A percentile compares a stretch with the other conserved stretches of the same genome.
These are phyloP conservation scores for Xiphophorus hellerii DNA, from an alignment of 2,113 vertebrate species.

Conservation along the genomic window DNA sequence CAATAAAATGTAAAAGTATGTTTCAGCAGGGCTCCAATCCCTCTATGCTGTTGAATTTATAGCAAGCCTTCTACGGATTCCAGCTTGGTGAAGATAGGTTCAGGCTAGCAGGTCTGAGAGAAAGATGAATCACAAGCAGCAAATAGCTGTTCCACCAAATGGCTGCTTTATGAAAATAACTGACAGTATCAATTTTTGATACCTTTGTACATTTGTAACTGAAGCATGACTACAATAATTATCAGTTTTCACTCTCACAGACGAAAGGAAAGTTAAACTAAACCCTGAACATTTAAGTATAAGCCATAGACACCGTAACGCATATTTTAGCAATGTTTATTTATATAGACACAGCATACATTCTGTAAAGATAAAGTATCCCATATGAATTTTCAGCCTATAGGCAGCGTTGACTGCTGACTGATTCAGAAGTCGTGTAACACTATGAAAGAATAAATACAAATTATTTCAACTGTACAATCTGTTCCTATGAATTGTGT, in stretches of 20 bases:
- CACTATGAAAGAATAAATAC: slow-evolving; percentile 50
- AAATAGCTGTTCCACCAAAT: not conserved
- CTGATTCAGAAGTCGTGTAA: slow-evolving; percentile 16
- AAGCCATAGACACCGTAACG: not conserved
- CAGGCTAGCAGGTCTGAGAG: not conserved
- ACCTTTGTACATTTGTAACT: not conserved
- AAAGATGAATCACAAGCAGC: not conserved
- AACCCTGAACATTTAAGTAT: not conserved
- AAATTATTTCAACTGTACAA: slow-evolving; percentile 15
- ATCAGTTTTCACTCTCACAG: not conserved
- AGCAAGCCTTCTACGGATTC: not conserved
- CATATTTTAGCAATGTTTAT: slow-evolving; percentile 55
- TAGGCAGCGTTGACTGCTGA: slow-evolving; percentile 3
- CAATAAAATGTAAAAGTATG: no score
- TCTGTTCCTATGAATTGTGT: not conserved
- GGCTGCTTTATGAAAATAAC: not conserved
- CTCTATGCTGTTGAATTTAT: no score
- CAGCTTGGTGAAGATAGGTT: not conserved
- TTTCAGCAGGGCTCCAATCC: no score
- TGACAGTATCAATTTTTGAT: not conserved
- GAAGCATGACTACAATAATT: not conserved
- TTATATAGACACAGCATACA: slow-evolving; percentile 50
- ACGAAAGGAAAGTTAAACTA: not conserved
- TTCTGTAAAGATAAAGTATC: slow-evolving; percentile 33
- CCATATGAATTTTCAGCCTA: not conserved